These are phyloP conservation scores for Xiphorhynchus erythropygius DNA, from an alignment of 2,797 vertebrate species.

Conservation along the genomic window DNA sequence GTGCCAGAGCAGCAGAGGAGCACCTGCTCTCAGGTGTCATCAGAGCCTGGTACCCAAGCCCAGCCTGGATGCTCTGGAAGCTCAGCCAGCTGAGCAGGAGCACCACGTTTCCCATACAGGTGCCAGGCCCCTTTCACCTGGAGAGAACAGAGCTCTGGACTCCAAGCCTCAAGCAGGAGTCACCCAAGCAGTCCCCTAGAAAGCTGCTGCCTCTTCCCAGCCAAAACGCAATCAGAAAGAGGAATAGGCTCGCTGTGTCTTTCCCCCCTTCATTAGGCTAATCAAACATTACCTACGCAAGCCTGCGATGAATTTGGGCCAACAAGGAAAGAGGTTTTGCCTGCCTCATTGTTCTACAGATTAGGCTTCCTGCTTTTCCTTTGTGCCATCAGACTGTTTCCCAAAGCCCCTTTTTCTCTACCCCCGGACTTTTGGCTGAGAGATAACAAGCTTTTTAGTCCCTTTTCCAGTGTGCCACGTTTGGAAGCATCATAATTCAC, in stretches of 20 bases:
- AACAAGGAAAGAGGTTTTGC: conserved; percentile 62
- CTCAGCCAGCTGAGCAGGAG: not conserved
- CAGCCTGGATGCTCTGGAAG: not conserved
- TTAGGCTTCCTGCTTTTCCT: conserved; percentile 64
- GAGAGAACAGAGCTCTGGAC: not conserved
- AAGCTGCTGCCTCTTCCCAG: not conserved
- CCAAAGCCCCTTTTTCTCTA: conserved; percentile 40
- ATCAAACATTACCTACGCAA: conserved; percentile 68
- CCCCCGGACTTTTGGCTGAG: not conserved
- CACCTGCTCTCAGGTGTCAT: not conserved
- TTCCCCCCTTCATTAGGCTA: conserved; percentile 55
- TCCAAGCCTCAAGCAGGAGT: not conserved
- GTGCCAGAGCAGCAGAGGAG: not conserved
- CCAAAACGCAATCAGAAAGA: conserved; percentile 54
- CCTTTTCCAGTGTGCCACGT: not conserved
- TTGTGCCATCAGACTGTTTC: conserved; percentile 21
- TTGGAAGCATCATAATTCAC: not conserved
- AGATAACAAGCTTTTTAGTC: not conserved
- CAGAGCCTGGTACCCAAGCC: not conserved
- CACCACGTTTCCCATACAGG: not conserved
- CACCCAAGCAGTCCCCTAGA: not conserved
- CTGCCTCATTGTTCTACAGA: conserved; percentile 67
- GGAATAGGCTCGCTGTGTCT: conserved; percentile 47
- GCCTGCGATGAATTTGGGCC: conserved; percentile 59
- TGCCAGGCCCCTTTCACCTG: not conserved